Conservation (phyloP, 2,888 invertebrate genomes). For the Drosophila leonis region DNA sequence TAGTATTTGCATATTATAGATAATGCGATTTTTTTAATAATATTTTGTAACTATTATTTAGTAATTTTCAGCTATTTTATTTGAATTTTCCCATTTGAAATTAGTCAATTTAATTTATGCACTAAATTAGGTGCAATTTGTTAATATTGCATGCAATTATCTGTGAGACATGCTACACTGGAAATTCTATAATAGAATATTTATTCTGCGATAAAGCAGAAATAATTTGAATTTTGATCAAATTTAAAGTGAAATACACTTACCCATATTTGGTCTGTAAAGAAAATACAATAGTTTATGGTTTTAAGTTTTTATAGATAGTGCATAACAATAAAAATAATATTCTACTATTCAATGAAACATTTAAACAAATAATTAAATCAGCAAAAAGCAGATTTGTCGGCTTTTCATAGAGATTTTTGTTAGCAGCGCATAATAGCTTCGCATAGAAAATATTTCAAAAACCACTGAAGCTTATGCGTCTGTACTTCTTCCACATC, state of each 20-base stretch:
- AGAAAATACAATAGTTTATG: no score
- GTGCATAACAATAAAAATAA: no score
- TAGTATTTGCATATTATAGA: slow-evolving; percentile 14
- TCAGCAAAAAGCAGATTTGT: no score
- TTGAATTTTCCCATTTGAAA: neutral
- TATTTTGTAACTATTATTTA: neutral
- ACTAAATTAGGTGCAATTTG: slow-evolving; percentile 4
- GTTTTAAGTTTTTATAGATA: no score
- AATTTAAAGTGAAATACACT: neutral
- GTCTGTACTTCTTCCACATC: neutral
- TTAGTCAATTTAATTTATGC: slow-evolving; percentile 5
- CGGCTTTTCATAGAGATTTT: no score
- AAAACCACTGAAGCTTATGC: no score
- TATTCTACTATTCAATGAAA: no score
- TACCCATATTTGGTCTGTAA: neutral
- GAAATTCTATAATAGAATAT: neutral
- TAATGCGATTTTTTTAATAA: neutral
- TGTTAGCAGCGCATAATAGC: no score
- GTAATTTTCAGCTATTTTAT: neutral
- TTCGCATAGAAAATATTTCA: no score
- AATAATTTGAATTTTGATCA: neutral
- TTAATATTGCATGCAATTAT: neutral
- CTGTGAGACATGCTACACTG: no score
- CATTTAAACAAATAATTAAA: no score
- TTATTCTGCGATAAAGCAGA: neutral